Base-by-base conservation (phyloP, 2,113 vertebrate species). In the Eira barbara region DNA sequence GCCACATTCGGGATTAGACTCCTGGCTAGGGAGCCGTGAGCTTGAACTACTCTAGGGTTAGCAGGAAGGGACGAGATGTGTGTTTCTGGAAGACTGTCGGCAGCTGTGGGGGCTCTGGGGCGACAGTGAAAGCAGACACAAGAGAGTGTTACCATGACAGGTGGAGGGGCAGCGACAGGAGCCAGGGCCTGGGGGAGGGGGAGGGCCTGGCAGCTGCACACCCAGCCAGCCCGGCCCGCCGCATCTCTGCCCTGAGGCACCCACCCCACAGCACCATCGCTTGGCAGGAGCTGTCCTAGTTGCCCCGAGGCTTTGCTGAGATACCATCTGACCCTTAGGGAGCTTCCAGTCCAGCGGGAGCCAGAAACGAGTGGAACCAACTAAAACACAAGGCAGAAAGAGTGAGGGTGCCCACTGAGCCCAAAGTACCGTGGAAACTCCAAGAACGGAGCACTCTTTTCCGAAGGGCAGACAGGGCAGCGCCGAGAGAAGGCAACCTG, bases 401-500 rank as follows among this genome's bases (percentile, higher is more conserved):
- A 0, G 14, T 3, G 27, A 55, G 73, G 93, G 18, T 21, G 10
- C 67, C 13, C 31, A 3, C 21, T 27, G 78, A 39, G 55, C n/a
- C 67, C 18, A 1, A 36, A 45, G 71, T 17, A 31, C 69, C 18
- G 0, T 4, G 71, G 69, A 13, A 31, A 25, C 29, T 49, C 7
- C 14, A 36, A 13, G 42, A 34, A 18, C 25, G 59, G 39, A 47
- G 25, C 14, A 14, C 9, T 65, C 63, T 73, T 13, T 80, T 81
- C 52, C 0, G 1, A 65, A 59, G 0, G n/a, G 74, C 14, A 18
- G 47, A 6, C 0, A 3, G 34, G 57, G 59, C n/a, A 9, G 83
- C 11, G 57, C 65, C 3, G 3, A 31, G 81, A 73, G 79, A 7
- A 49, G 31, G n/a, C 76, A 61, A 59, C 42, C 76, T 12, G 27